Base-by-base conservation (phyloP, 2,113 vertebrate genomes). In the Toxotes chatareus region DNA sequence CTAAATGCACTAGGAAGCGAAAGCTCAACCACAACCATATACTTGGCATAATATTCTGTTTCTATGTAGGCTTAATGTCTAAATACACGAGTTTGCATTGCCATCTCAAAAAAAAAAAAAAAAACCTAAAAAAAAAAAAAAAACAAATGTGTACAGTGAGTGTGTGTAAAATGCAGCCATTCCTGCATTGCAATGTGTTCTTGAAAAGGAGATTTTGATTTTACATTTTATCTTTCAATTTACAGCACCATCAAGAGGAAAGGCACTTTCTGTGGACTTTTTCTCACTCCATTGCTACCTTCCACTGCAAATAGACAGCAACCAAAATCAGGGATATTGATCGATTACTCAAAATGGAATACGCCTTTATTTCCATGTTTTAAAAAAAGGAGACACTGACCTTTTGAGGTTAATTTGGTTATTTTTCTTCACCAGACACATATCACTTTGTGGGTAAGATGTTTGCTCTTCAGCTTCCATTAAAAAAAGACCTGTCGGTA, bases 191-290 rank as follows among this genome's bases (percentile, higher is more conserved):
- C 88, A 86, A 87, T 93, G 90, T 86, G 88, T 89, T 86, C 83
- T 91, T 87, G 66, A 83, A 85, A 89, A 94, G 93, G 95, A 96
- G 95, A 96, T 94, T 96, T 93, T 89, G 84, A 90, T 85, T 93
- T 90, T 60, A 91, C 69, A 86, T 89, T 83, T 88, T 76, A 79
- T 86, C 88, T 80, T 89, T 93, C 85, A 51, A 56, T 91, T 93
- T 93, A 95, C 95, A 98, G 97, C 97, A 98, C 97, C 97, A 93
- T 97, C 96, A 94, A 96, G 96, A 96, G 94, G 96, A 99, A 99
- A 99, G 98, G 98, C 98, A 99, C 97, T 98, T 99, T 96, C 97
- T 96, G 96, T 96, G 94, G 96, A 96, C 96, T 95, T 86, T 57
- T 83, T 92, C 85, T 82, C 73, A 73, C 84, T 87, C 76, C 64